A percentile compares a stretch with the other conserved stretches of the same genome.
These are phyloP conservation scores for Oceanites oceanicus DNA, from an alignment of 2,113 vertebrate genomes.

Conservation along the genomic window DNA sequence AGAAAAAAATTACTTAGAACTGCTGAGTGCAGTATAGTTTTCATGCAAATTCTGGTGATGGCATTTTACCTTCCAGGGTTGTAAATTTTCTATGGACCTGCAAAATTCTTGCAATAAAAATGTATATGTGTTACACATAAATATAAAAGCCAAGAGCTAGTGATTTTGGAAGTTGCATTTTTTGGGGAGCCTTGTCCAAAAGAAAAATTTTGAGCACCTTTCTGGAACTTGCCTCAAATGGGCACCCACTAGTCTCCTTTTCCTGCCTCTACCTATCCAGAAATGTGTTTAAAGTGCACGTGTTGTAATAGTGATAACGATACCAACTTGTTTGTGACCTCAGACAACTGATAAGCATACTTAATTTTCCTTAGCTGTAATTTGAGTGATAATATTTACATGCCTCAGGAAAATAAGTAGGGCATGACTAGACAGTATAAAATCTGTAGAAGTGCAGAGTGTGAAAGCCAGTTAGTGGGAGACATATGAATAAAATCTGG, in stretches of 20 bases:
- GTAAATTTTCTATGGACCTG: not conserved
- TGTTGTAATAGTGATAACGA: not conserved
- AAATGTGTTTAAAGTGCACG: not conserved
- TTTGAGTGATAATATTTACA: not conserved
- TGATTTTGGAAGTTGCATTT: not conserved
- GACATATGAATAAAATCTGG: not conserved
- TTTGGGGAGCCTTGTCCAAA: not conserved
- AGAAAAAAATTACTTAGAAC: not conserved
- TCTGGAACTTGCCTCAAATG: not conserved
- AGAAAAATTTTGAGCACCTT: not conserved
- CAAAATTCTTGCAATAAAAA: not conserved
- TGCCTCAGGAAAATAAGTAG: not conserved
- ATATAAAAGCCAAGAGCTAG: not conserved
- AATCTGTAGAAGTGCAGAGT: not conserved
- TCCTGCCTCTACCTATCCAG: not conserved
- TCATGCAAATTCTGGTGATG: not conserved
- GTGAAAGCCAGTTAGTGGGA: not conserved
- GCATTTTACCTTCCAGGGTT: not conserved
- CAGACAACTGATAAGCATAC: not conserved
- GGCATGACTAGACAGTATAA: constrained; percentile 3
- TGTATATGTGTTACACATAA: not conserved
- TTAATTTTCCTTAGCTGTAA: not conserved
- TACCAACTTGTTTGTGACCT: not conserved
- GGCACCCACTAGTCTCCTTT: not conserved
- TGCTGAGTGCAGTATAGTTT: not conserved